Base-by-base conservation (phyloP, 1,140 invertebrate species). In the Zaprionus davidi region DNA sequence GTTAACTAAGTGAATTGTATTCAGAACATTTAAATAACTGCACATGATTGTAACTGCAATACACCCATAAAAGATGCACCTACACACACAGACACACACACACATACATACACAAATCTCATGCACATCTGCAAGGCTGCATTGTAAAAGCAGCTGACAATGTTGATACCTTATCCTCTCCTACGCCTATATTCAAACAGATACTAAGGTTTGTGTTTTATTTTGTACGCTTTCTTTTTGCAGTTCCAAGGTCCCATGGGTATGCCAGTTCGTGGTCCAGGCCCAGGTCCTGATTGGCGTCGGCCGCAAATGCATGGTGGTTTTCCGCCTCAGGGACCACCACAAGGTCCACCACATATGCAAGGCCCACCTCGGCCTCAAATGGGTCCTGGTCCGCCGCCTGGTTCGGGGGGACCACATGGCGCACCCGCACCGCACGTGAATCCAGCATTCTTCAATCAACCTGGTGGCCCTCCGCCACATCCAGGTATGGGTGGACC, bases 371-470 rank as follows among this genome's bases (percentile, higher is more conserved):
- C 95, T 76, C 95, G 95, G 76, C 95, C 93, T 82, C 93, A 92
- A 92, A 93, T 93, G 84, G 86, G 88, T 53, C 93, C 94, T 68
- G 94, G 94, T n/a, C 94, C 94, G 41, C 94, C 94, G 13, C 84
- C 78, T 6, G 94, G 94, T 55, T 92, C 82, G 4, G 91, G 80
- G 59, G 91, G 74, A 93, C 94, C 94, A 36, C 94, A 94, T 38
- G 96, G 95, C 20, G 95, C 96, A 38, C 97, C 97, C 36, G 97
- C 97, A 38, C 98, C 98, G 22, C 98, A 99, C 92, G 98, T 99
- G 56, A 99, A 99, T 94, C 98, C 98, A 41, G 98, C 98, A 55
- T 99, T 99, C 94, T 99, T 99, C 93, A 96, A 96, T 80, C 96
- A 96, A 51, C 90, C 82, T 84, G 96, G 95, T 55, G 93, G 93